A percentile compares a stretch with the other conserved stretches of the same genome.
Conservation (phyloP, 2,113 vertebrate species). For the Callipepla californica region DNA sequence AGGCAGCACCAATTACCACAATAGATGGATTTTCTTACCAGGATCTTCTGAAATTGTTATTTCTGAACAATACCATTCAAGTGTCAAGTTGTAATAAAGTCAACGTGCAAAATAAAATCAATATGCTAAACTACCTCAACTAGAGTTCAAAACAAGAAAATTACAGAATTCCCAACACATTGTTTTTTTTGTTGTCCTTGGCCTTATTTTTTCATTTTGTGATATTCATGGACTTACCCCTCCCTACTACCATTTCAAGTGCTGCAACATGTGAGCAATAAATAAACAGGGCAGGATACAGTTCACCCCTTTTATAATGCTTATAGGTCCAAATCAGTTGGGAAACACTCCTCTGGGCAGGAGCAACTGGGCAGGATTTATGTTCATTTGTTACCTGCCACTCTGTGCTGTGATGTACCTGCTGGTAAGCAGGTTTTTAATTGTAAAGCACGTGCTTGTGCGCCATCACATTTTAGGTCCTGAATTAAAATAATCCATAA, state of each 20-base stretch:
- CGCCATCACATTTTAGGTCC: not conserved
- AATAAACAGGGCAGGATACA: not conserved
- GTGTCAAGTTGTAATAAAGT: not conserved
- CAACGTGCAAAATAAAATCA: not conserved
- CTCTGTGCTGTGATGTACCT: not conserved
- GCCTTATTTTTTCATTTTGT: not conserved
- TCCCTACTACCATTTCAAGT: not conserved
- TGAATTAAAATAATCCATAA: not conserved
- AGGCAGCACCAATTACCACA: constrained; percentile 48
- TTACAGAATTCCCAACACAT: constrained; percentile 5
- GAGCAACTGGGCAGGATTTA: not conserved
- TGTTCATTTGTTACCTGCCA: not conserved
- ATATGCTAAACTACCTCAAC: not conserved
- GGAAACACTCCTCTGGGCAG: not conserved
- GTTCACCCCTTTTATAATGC: not conserved
- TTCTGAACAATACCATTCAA: constrained; percentile 48
- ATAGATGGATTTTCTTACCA: constrained; percentile 11
- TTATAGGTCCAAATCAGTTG: not conserved
- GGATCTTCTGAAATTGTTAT: constrained; percentile 12
- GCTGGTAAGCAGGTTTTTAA: not conserved
- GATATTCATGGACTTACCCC: not conserved
- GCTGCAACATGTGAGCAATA: not conserved
- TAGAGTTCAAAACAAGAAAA: not conserved
- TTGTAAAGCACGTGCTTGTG: not conserved
- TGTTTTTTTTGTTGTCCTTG: not conserved